Conservation (phyloP, 2,113 vertebrate genomes). For the Erythrolamprus reginae region DNA sequence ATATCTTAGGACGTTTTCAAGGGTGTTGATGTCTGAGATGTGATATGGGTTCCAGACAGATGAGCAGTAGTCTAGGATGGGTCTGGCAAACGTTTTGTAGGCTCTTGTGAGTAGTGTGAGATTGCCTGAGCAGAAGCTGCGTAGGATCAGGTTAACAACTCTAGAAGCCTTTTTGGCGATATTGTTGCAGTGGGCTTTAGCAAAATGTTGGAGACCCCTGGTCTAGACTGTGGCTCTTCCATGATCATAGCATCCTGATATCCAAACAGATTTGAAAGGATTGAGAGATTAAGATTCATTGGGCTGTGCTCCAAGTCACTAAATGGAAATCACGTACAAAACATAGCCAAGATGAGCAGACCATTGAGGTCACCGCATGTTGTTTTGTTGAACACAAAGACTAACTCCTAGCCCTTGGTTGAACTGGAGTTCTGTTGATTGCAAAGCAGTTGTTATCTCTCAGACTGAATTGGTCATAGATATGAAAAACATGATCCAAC, state of each 20-base stretch:
- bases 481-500: not conserved
- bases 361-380: not conserved
- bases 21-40: too few relatives aligned
- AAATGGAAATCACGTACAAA: not conserved
- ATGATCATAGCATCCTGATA: not conserved
- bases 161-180: too few relatives aligned
- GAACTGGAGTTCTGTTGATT: not conserved
- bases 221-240: not conserved
- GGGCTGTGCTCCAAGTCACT: not conserved
- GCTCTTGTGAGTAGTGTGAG: too few relatives aligned
- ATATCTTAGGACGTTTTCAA: too few relatives aligned
- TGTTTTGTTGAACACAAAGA: not conserved
- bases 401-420: not conserved
- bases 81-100: too few relatives aligned
- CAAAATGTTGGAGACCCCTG: too few relatives aligned
- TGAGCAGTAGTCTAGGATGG: too few relatives aligned
- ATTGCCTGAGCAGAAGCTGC: too few relatives aligned
- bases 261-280: not conserved
- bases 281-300: not conserved
- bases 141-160: too few relatives aligned
- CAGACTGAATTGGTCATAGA: constrained; percentile 6
- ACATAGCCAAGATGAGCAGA: not conserved
- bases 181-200: too few relatives aligned
- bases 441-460: not conserved
- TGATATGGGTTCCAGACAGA: too few relatives aligned